Evolutionary conservation across 2,797 vertebrate species (phyloP).

Genomic region (Pipistrellus kuhlii): DNA sequence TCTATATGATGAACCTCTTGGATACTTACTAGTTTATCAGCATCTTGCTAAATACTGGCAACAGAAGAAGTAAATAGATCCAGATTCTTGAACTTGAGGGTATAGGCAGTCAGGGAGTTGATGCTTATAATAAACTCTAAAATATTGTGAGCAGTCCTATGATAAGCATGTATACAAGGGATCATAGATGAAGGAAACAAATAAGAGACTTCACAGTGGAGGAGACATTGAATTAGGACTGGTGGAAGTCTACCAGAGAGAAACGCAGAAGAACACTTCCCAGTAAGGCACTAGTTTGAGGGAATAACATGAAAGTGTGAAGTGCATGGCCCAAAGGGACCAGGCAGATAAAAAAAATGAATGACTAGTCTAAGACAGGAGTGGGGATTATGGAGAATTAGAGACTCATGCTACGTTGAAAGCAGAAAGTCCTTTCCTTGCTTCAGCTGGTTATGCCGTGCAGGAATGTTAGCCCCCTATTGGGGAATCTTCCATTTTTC

Average conservation of each 20-base stretch:
- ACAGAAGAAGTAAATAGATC: neutral
- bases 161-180: neutral
- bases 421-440: neutral
- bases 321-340: neutral
- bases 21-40: neutral
- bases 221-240: neutral
- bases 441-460: neutral
- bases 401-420: neutral
- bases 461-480: neutral
- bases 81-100: neutral
- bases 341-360: neutral
- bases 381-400: neutral
- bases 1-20: neutral
- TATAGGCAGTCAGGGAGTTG: neutral
- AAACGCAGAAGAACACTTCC: conserved; percentile 12
- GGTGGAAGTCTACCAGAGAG: neutral
- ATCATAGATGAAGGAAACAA: neutral
- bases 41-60: neutral
- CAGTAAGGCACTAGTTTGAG: neutral
- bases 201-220: neutral
- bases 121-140: neutral
- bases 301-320: neutral
- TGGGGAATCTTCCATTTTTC: conserved; percentile 1
- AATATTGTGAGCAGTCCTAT: neutral
- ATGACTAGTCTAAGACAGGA: neutral